Percentiles rank a stretch among this genome's conserved stretches.
Evolutionary conservation across 2,888 invertebrate species (phyloP).

Genomic region (Ferrisia virgata): DNA sequence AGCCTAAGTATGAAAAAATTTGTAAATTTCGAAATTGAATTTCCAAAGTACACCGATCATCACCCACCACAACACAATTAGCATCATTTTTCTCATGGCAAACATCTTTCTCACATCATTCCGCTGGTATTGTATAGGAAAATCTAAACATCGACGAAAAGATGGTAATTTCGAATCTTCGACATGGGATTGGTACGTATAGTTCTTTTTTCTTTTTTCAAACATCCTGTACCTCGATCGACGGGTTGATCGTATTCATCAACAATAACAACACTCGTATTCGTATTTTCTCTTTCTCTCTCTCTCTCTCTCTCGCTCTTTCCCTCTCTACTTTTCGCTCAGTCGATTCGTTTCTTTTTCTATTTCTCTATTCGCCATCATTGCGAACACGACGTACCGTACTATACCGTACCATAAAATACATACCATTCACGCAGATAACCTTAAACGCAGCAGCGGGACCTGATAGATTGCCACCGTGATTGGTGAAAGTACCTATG

Average conservation of each 20-base stretch:
- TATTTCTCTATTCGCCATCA: background rate
- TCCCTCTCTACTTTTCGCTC: background rate
- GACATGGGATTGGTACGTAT: too few species aligned
- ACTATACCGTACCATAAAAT: background rate
- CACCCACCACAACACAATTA: too few species aligned
- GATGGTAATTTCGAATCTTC: too few species aligned
- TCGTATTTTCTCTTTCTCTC: background rate
- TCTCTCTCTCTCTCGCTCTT: background rate
- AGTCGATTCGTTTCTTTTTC: background rate
- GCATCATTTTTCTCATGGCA: too few species aligned
- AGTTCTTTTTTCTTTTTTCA: too few species aligned
- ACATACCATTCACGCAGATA: background rate
- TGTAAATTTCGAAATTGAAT: too few species aligned
- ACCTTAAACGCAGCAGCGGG: background rate
- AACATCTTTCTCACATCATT: too few species aligned
- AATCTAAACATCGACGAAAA: too few species aligned
- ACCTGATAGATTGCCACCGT: background rate
- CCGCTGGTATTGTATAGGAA: too few species aligned
- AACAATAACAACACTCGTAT: too few species aligned
- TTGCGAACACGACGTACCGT: background rate
- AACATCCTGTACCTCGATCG: background rate
- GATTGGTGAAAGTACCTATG: background rate
- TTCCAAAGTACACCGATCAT: too few species aligned
- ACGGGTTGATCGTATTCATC: background rate
- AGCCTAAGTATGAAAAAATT: too few species aligned